phyloP scores from a whole-genome alignment of 2,113 vertebrate species.

The Myiozetetes cayanensis region DNA sequence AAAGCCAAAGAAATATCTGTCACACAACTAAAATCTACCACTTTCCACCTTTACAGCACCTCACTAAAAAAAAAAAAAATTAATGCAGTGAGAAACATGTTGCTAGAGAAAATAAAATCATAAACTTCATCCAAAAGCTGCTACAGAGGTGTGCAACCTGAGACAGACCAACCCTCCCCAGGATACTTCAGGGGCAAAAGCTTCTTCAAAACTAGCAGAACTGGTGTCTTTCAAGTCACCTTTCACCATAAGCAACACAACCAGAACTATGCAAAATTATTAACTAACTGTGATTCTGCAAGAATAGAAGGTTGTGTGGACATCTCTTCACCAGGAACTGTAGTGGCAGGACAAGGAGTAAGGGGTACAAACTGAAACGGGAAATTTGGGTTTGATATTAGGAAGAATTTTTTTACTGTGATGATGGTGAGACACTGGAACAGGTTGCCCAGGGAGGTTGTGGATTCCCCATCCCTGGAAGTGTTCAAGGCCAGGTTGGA shows the following conservation, averaged over 20 bases:
- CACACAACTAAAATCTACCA: not conserved
- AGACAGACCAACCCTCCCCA: accelerated
- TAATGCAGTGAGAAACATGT: too few relatives aligned
- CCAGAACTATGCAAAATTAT: not conserved
- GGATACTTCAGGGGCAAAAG: not conserved
- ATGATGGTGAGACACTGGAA: not conserved
- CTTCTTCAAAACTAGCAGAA: not conserved
- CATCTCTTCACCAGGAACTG: not conserved
- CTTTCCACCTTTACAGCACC: not conserved
- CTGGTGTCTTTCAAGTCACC: not conserved
- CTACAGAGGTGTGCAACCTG: not conserved
- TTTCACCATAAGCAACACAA: not conserved
- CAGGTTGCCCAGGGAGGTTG: not conserved
- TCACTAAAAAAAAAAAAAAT: not conserved
- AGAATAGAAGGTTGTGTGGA: not conserved
- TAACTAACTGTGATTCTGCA: not conserved
- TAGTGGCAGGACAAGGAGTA: not conserved
- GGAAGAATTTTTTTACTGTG: not conserved
- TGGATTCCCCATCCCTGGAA: not conserved
- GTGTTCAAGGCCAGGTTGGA: not conserved
- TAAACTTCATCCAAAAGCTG: not conserved
- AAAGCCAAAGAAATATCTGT: not conserved
- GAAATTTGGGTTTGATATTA: not conserved
- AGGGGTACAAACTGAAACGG: not conserved
- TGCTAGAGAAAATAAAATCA: not conserved